Base-by-base conservation (phyloP, 1,140 invertebrate species). In the Drosophila fuyamai region DNA sequence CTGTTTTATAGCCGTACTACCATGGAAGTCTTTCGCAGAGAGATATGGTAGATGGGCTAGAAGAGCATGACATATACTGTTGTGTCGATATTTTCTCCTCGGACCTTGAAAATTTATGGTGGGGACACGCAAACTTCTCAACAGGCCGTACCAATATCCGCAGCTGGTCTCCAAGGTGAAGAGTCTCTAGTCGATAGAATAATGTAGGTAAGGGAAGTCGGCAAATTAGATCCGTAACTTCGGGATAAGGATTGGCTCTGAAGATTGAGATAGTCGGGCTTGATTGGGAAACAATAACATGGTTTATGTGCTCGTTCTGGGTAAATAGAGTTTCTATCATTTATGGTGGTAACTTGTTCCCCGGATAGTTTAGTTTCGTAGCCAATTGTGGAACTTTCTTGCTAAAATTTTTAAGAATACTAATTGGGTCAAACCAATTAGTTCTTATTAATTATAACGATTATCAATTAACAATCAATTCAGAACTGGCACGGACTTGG, bases 151-250 rank as follows among this genome's bases (percentile, higher is more conserved):
- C 75, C 61, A 55, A 81, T 81, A 81, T 59, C 79, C 79, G 79
- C 94, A 96, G 94, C 95, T 95, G 95, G 96, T 97, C 95, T 97
- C 96, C 96, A 95, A 96, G 96, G 96, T 96, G 94, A 96, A 95
- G 93, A 96, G 95, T 95, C 96, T 96, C 96, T 97, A 95, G 95
- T 96, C 94, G 95, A 96, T 96, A 95, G 95, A 96, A 94, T 94
- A 96, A 96, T 96, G 95, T 96, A 96, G 96, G 23, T 23, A 96
- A 96, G 95, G 95, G 95, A 96, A 96, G 95, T 96, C 91, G 92
- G 93, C 94, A 96, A 96, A 95, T 94, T 95, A 93, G 95, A 96
- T 96, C 95, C 95, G 95, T 96, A 96, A 95, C 95, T 95, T 60
- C 96, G 53, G 53, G 23, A 55, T 40, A 54, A 54, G 51, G 51